Base-by-base conservation (phyloP, 2,888 invertebrate species). In the Leucoma salicis region DNA sequence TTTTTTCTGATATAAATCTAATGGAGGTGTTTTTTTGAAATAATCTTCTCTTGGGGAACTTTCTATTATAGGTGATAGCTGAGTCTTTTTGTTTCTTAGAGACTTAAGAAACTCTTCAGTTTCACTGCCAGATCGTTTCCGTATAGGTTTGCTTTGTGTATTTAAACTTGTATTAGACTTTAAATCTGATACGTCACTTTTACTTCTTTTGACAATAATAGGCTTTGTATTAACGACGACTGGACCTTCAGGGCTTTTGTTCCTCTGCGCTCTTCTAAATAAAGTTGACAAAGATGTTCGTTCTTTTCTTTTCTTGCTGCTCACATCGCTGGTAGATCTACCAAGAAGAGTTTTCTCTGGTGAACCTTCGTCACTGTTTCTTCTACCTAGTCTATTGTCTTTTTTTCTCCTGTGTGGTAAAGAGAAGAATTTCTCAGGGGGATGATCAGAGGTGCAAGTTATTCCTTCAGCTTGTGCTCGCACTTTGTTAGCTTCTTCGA, bases 31-130 rank as follows among this genome's bases (percentile, higher is more conserved):
- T 49, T 82, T 85, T 48, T 84, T 91, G 55, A 93, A 94, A 63
- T 93, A 94, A 67, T 94, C 94, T 59, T 94, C 94, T 52, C 93
- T 90, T 11, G 93, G 94, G 8, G 93, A 91, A 49, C 93, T 93
- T 79, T 95, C 95, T 53, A 95, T 95, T 36, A 96, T 95, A 0
- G 95, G 95, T 6, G 95, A 95, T 13, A 96, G 72, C 66, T 94
- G 95, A 42, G 92, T 89, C 66, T 94, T 94, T 53, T 91, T 92
- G 41, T 91, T 91, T 53, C 84, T 79, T 14, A 84, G 76, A 1
- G 90, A 90, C 53, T 90, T 90, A 7, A 90, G 71, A 50, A 91
- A 91, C 55, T 92, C 91, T 61, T 93, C 92, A 55, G 91, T 91
- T 71, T 92, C 92, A 69, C 91, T 92, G 33, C 92, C 92, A 41